Base-by-base conservation (phyloP, 2,888 invertebrate genomes). In the Philhelius pedissequus region DNA sequence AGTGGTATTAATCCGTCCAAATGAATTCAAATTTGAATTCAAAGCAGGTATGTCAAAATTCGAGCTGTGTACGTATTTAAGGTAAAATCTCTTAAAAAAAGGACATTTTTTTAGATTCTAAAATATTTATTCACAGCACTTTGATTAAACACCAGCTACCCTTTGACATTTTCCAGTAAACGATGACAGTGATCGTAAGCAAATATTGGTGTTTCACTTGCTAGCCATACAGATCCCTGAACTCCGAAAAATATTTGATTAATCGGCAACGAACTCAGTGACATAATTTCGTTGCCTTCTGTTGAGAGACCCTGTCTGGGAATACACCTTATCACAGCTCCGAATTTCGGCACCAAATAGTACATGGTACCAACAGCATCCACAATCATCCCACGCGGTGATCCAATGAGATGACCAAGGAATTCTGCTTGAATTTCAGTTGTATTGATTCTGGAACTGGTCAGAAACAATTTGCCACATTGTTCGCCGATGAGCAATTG, bases 231-330 rank as follows among this genome's bases (percentile, higher is more conserved):
- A 0, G 89, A 88, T 9, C 88, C 89, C 9, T 89, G 88, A 3
- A 74, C 81, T 1, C 89, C 90, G 43, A 90, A 88, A 64, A 90
- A 90, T 74, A 90, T 89, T 84, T 90, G 90, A 73, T 90, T 90
- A 32, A 90, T 89, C 71, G 90, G 90, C 71, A 89, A 89, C 1
- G 90, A 88, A 9, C 89, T 90, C 45, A 90, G 70, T 40, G 90
- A 90, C 18, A 90, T 89, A 60, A 90, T 90, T 86, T 90, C 90
- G 70, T 90, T 90, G 52, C 89, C 89, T 69, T 90, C 90, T 1
- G 90, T 87, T 0, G 90, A 89, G 5, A 90, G 80, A 58, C 90
- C 89, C 13, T 87, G 87, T 4, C 87, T 74, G 5, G 87, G 87
- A 3, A 87, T 74, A 15, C 89, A 89, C 13, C 90, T 89, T 52